phyloP scores from a whole-genome alignment of 2,888 invertebrate species.

The Aleiodes alternator region DNA sequence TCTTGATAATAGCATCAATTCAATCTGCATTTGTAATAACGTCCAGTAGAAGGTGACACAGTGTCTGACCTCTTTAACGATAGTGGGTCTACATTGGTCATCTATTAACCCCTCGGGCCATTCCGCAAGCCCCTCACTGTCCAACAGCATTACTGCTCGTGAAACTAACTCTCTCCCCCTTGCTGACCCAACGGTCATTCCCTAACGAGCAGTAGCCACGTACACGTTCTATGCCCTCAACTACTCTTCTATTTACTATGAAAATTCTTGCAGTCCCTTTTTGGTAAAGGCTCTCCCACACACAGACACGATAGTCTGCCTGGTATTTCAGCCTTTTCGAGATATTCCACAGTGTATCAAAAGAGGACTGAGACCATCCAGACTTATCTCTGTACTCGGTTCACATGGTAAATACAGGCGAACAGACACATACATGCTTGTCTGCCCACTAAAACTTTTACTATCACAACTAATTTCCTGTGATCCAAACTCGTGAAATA shows the following conservation, averaged over 20 bases:
- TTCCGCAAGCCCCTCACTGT: slow-evolving; percentile 53
- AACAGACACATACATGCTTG: too few relatives aligned
- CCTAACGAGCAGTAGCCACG: slow-evolving; percentile 58
- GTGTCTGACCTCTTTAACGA: slow-evolving; percentile 64
- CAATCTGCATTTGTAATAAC: slow-evolving; percentile 72
- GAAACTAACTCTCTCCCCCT: slow-evolving; percentile 26
- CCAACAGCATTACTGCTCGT: slow-evolving; percentile 31
- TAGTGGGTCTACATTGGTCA: slow-evolving; percentile 65
- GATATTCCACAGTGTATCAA: neutral
- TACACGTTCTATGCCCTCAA: slow-evolving; percentile 41
- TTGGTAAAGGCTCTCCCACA: too few relatives aligned
- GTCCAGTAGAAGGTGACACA: slow-evolving; percentile 69
- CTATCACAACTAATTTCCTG: slow-evolving; percentile 5
- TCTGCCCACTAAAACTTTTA: too few relatives aligned
- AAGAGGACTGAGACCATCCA: too few relatives aligned
- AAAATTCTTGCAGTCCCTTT: too few relatives aligned
- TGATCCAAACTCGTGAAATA: slow-evolving; percentile 13
- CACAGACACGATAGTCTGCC: slow-evolving; percentile 6
- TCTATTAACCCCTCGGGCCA: slow-evolving; percentile 70
- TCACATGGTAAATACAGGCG: too few relatives aligned
- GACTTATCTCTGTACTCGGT: too few relatives aligned
- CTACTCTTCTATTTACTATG: slow-evolving; percentile 43
- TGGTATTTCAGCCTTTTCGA: slow-evolving; percentile 24
- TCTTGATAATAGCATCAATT: slow-evolving; percentile 62
- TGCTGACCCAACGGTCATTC: slow-evolving; percentile 40